Evolutionary conservation across 2,797 vertebrate species (phyloP), one percentile per base, ranked within the genome.

Genomic region (Champsocephalus esox): DNA sequence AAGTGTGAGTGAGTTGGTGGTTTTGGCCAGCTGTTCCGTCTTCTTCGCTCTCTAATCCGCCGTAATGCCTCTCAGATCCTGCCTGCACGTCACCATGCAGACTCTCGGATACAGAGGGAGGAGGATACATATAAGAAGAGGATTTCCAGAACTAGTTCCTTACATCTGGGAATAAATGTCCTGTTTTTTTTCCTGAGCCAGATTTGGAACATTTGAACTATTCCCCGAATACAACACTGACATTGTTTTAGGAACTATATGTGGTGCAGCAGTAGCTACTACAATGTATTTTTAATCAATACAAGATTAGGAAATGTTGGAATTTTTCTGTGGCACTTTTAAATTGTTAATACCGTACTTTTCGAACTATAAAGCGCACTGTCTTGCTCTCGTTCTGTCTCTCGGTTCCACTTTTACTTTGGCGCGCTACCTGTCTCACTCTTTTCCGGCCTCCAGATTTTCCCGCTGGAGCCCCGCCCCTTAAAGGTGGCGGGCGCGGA

Each of bases 1-100:
- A 85, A 38, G 80, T 85, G 80, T 62, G 76, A 73, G 82, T 54
- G 79, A 79, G 65, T 56, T 75, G 80, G 71, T 85, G 79, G 82
- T 86, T 86, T 70, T 75, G 68, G 67, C 86, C 90, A 92, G 90
- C 81, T 93, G 90, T 87, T 92, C 66, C 67, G 76, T 83, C 79
- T 85, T 86, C 64, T 85, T 17, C 44, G 55, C 4, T 70, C 81
- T 83, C 68, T 86, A 82, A 87, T 89, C 81, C 46, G 13, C 50
- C 4, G 16, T 73, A 75, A 84, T 76, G 73, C 69, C 73, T 77
- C 84, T 81, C 61, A 81, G 83, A 91, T 87, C 86, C 80, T 21
- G 70, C 62, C 66, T 50, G 67, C 43, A 50, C 59, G 74, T 80
- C 63, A 76, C 58, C 56, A 58, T 19, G 14, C 58, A 67, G 60